Conservation (phyloP, 2,797 vertebrate species). For the Mus caroli region DNA sequence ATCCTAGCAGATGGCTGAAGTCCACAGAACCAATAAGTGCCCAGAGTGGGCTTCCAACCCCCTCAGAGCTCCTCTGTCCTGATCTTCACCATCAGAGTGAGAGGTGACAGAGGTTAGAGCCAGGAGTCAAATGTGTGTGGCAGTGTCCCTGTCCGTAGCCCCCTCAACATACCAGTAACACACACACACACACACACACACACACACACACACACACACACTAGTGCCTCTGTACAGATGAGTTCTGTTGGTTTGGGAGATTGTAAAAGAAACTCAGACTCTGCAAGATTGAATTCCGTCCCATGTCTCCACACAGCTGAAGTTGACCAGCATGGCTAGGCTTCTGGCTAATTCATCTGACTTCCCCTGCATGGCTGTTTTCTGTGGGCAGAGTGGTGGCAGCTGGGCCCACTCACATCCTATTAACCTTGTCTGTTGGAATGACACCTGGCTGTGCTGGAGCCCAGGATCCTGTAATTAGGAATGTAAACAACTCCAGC, state of each 20-base stretch:
- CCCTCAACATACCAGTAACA: background rate
- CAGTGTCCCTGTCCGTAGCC: too few relatives aligned
- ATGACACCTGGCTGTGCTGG: constrained; percentile 85
- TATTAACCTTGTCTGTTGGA: constrained; percentile 87
- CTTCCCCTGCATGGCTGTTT: constrained; percentile 77
- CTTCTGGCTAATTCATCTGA: constrained; percentile 78
- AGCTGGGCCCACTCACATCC: constrained; percentile 86
- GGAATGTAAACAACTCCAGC: constrained; percentile 82
- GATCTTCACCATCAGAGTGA: background rate
- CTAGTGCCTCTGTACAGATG: background rate
- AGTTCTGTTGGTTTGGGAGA: background rate
- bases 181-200: too few relatives aligned
- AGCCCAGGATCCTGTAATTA: constrained; percentile 85
- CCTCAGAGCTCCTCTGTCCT: background rate
- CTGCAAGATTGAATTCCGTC: constrained; percentile 83
- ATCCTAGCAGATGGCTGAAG: background rate
- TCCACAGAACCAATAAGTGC: background rate
- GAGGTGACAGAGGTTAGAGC: too few relatives aligned
- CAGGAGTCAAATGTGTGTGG: background rate
- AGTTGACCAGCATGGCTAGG: constrained; percentile 73
- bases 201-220: too few relatives aligned
- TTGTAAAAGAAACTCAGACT: constrained; percentile 75
- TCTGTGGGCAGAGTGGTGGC: constrained; percentile 71
- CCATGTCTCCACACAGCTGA: constrained; percentile 70
- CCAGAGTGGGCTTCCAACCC: background rate